These are phyloP conservation scores for Etheostoma spectabile DNA, from an alignment of 2,113 vertebrate genomes.

Conservation along the genomic window DNA sequence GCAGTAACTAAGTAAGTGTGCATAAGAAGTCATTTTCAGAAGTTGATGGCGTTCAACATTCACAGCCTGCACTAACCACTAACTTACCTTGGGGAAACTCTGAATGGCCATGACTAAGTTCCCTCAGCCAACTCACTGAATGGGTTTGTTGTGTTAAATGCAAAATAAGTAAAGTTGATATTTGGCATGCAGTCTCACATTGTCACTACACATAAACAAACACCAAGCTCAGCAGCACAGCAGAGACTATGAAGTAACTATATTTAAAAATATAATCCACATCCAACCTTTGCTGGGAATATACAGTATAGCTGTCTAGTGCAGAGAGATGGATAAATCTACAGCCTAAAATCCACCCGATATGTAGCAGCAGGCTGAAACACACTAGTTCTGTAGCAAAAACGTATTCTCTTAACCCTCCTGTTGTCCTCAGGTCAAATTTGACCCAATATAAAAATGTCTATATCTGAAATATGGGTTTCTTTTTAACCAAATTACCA, in stretches of 20 bases:
- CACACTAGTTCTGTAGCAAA: background rate
- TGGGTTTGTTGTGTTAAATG: background rate
- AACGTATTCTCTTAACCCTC: constrained; percentile 28
- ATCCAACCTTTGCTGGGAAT: constrained; percentile 5
- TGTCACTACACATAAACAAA: constrained; percentile 18
- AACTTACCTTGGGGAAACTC: background rate
- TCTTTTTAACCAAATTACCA: too few species aligned
- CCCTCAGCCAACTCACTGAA: constrained; percentile 11
- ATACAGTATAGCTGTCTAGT: background rate
- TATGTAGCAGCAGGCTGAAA: constrained; percentile 5
- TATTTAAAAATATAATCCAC: constrained; percentile 1
- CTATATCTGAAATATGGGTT: too few species aligned
- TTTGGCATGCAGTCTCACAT: background rate
- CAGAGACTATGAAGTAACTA: background rate
- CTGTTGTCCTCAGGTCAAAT: too few species aligned
- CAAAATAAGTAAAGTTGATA: constrained; percentile 2
- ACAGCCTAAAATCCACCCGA: constrained; percentile 18
- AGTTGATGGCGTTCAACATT: background rate
- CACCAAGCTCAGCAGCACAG: constrained; percentile 6
- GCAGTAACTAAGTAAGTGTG: background rate
- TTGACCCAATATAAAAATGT: too few species aligned
- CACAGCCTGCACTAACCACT: background rate
- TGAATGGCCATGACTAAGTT: background rate
- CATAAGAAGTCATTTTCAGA: background rate
- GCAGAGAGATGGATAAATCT: constrained; percentile 9